These are phyloP conservation scores for Caranx melampygus DNA, from an alignment of 2,113 vertebrate genomes.

Conservation along the genomic window DNA sequence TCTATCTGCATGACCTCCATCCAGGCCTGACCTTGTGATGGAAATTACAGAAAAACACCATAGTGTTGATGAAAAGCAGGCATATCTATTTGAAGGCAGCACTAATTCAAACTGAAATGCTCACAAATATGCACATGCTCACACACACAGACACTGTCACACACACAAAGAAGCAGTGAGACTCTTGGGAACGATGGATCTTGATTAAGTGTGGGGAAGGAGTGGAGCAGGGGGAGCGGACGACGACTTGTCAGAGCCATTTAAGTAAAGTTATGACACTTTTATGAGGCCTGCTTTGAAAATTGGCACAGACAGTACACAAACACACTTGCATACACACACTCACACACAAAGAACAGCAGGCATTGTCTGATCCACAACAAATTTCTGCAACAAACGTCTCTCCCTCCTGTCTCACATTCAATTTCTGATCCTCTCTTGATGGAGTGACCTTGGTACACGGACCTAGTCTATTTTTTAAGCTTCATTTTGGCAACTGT, in stretches of 20 bases:
- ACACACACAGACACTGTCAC: slow-evolving; percentile 6
- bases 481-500: slow-evolving; percentile 58
- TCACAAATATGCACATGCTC: slow-evolving; percentile 38
- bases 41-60: slow-evolving; percentile 50
- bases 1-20: slow-evolving; percentile 47
- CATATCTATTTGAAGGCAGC: slow-evolving; percentile 58
- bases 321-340: slow-evolving; percentile 2
- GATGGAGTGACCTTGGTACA: slow-evolving; percentile 61
- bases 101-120: slow-evolving; percentile 70
- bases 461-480: slow-evolving; percentile 34
- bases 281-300: slow-evolving; percentile 72
- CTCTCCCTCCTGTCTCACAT: slow-evolving; percentile 37
- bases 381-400: slow-evolving; percentile 19
- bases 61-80: slow-evolving; percentile 59
- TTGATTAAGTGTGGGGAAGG: slow-evolving; percentile 73
- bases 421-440: slow-evolving; percentile 51
- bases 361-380: not conserved
- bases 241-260: slow-evolving; percentile 65
- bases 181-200: slow-evolving; percentile 69
- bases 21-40: slow-evolving; percentile 52
- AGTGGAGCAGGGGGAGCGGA: slow-evolving; percentile 32
- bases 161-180: slow-evolving; percentile 16
- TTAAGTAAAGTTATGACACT: slow-evolving; percentile 77
- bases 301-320: slow-evolving; percentile 39
- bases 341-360: not conserved